Evolutionary conservation across 2,113 vertebrate species (phyloP).

Genomic region (Atrichornis clamosus): DNA sequence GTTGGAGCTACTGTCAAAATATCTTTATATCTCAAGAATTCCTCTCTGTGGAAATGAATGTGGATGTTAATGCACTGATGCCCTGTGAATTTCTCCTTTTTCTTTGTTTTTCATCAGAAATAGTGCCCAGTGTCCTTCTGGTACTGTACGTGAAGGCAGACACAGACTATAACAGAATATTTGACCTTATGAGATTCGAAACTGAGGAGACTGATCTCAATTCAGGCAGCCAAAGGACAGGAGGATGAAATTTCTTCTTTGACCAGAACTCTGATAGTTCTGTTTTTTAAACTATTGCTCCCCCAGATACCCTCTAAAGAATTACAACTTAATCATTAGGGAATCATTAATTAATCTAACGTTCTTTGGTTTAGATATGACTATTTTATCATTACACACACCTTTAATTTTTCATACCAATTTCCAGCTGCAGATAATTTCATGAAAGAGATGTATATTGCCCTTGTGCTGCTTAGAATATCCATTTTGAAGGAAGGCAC

Average conservation of each 20-base stretch:
- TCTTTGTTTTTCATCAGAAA: neutral
- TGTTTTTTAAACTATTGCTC: neutral
- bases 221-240: neutral
- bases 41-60: neutral
- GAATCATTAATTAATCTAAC: neutral
- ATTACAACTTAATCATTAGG: neutral
- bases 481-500: neutral
- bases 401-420: neutral
- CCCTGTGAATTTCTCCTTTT: neutral
- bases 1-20: neutral
- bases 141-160: neutral
- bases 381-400: neutral
- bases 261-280: neutral
- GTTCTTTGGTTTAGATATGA: neutral
- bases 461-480: neutral
- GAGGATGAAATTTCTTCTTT: neutral
- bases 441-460: neutral
- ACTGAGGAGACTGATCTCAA: neutral
- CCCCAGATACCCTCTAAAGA: neutral
- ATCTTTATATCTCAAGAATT: neutral
- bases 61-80: neutral
- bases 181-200: neutral
- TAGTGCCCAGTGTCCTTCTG: neutral
- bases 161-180: neutral
- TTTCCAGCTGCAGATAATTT: neutral